Evolutionary conservation across 2,888 invertebrate genomes (phyloP).

Genomic region (Siphlonurus alternatus): DNA sequence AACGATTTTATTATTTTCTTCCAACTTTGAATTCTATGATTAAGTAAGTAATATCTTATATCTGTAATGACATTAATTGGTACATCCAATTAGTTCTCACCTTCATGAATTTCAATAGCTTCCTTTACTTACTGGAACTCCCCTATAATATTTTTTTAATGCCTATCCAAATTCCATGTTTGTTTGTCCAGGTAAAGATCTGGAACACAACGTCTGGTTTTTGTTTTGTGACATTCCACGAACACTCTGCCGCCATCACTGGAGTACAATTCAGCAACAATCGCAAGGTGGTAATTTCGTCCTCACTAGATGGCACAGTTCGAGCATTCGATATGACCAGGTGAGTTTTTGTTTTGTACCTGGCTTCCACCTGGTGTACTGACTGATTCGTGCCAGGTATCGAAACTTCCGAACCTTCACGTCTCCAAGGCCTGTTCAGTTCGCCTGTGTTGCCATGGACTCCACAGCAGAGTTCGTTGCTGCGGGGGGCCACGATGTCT

Average conservation of each 20-base stretch:
- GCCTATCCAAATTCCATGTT: too few relatives aligned
- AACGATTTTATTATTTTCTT: not conserved
- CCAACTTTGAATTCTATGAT: too few relatives aligned
- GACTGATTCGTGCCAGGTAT: slow-evolving; percentile 42
- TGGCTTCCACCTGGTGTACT: not conserved
- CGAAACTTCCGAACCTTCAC: slow-evolving; percentile 95
- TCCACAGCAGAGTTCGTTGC: slow-evolving; percentile 81
- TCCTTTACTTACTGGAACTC: too few relatives aligned
- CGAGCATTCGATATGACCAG: slow-evolving; percentile 84
- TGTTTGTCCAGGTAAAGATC: slow-evolving; percentile 50
- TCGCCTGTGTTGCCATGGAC: slow-evolving; percentile 79
- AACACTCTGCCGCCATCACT: slow-evolving; percentile 74
- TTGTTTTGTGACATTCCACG: slow-evolving; percentile 89
- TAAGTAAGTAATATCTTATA: too few relatives aligned
- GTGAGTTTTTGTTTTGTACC: slow-evolving; percentile 27
- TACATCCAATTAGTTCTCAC: too few relatives aligned
- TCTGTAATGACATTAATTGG: too few relatives aligned
- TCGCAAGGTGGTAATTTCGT: slow-evolving; percentile 81
- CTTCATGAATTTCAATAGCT: too few relatives aligned
- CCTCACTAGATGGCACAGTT: slow-evolving; percentile 94
- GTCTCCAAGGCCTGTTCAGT: slow-evolving; percentile 80
- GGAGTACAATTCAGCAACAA: slow-evolving; percentile 75
- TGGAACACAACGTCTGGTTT: slow-evolving; percentile 88
- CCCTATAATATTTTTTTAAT: too few relatives aligned
- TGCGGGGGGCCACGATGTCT: slow-evolving; percentile 87